Evolutionary conservation across 2,797 vertebrate genomes (phyloP).

Genomic region (Etheostoma perlongum): DNA sequence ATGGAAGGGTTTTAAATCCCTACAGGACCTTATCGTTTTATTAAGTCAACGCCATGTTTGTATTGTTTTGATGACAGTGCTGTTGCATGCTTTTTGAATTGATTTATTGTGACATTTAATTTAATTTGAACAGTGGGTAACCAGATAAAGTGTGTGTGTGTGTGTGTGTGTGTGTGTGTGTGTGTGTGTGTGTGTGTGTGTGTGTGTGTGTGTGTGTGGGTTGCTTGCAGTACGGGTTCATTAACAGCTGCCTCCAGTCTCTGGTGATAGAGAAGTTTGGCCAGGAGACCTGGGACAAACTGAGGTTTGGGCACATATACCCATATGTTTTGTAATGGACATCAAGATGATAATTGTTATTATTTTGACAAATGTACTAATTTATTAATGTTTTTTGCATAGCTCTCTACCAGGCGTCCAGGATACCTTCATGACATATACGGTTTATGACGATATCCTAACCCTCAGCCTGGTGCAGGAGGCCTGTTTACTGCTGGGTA

Average conservation of each 20-base stretch:
- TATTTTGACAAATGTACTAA: too few relatives aligned
- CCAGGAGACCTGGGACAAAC: slow-evolving; percentile 82
- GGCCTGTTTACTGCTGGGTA: slow-evolving; percentile 82
- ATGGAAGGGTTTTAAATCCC: too few relatives aligned
- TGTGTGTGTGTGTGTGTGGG: background rate
- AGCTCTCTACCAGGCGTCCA: slow-evolving; percentile 77
- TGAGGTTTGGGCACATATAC: slow-evolving; percentile 68
- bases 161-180: too few relatives aligned
- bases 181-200: too few relatives aligned
- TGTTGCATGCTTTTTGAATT: too few relatives aligned
- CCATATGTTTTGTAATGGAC: too few relatives aligned
- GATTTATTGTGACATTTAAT: too few relatives aligned
- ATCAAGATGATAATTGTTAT: background rate
- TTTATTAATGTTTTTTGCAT: background rate
- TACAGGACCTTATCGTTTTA: too few relatives aligned
- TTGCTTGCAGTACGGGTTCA: slow-evolving; percentile 85
- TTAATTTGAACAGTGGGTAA: too few relatives aligned
- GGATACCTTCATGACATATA: slow-evolving; percentile 85
- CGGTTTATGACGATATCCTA: slow-evolving; percentile 82
- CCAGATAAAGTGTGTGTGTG: too few relatives aligned
- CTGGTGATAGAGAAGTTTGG: slow-evolving; percentile 85
- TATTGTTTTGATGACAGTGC: too few relatives aligned
- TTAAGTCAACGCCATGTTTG: too few relatives aligned
- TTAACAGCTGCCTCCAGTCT: slow-evolving; percentile 89
- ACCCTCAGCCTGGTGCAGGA: slow-evolving; percentile 84